Evolutionary conservation across 2,888 invertebrate genomes (phyloP).

Genomic region (Lamellibrachia satsuma): DNA sequence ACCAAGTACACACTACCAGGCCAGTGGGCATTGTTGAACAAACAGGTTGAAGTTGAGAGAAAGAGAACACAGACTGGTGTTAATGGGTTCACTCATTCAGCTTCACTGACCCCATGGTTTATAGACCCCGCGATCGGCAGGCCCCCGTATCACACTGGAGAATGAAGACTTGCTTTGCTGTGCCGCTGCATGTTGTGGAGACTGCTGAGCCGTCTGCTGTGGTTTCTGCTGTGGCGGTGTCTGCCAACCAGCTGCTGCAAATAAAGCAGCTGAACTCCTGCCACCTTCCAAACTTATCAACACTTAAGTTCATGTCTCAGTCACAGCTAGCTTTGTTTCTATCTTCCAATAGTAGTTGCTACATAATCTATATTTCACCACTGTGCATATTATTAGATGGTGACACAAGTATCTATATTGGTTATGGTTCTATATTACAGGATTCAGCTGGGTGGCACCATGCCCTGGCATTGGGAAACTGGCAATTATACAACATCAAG

Average conservation of each 20-base stretch:
- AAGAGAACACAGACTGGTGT: not conserved
- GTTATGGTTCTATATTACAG: no score
- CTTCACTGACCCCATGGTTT: conserved; percentile 53
- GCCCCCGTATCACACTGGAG: conserved; percentile 55
- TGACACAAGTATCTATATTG: not conserved
- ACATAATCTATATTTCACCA: not conserved
- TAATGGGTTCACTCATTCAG: not conserved
- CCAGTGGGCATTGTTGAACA: not conserved
- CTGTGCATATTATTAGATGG: not conserved
- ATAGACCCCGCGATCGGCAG: conserved; percentile 53
- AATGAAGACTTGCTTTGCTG: not conserved
- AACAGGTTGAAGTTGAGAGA: no score
- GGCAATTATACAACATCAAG: not conserved
- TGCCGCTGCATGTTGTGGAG: conserved; percentile 26
- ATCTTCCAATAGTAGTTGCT: not conserved
- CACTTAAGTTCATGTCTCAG: not conserved
- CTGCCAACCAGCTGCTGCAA: not conserved
- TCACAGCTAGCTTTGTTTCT: not conserved
- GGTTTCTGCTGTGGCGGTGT: conserved; percentile 27
- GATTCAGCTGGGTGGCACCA: no score
- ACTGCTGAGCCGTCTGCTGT: not conserved
- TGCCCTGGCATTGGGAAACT: no score
- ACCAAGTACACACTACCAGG: not conserved
- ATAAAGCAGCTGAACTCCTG: not conserved
- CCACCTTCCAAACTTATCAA: not conserved